These are phyloP conservation scores for Hemichromis elongatus DNA, from an alignment of 2,113 vertebrate genomes.

Conservation along the genomic window DNA sequence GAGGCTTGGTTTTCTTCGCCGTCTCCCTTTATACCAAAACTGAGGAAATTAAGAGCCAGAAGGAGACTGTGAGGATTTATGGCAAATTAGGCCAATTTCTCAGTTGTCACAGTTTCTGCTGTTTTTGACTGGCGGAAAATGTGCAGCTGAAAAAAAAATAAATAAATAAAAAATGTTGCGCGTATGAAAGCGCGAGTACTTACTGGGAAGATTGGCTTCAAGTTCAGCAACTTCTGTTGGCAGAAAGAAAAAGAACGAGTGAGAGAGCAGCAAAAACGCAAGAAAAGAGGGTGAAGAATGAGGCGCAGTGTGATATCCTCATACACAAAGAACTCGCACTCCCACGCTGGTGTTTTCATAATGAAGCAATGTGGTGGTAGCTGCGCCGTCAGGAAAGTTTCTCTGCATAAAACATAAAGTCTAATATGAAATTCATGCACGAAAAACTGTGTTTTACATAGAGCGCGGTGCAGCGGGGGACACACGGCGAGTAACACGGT, in stretches of 20 bases:
- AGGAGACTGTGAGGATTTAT: neutral
- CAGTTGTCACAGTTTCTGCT: neutral
- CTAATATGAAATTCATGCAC: neutral
- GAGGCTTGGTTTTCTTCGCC: neutral
- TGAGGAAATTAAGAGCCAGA: neutral
- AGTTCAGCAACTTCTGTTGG: conserved; percentile 95
- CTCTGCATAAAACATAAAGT: neutral
- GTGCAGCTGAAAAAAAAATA: neutral
- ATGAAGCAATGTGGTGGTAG: neutral
- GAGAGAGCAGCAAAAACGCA: neutral
- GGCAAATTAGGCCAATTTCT: neutral
- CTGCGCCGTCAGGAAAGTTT: neutral
- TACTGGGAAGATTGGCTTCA: conserved; percentile 95
- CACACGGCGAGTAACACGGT: neutral
- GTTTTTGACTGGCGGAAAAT: neutral
- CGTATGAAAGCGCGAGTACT: conserved; percentile 66
- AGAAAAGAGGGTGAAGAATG: too few species aligned
- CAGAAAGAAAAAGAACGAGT: conserved; percentile 13
- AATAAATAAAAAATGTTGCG: neutral
- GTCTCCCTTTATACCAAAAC: neutral
- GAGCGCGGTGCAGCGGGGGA: neutral
- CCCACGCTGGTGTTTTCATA: neutral
- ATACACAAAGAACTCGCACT: neutral
- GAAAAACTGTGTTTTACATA: neutral
- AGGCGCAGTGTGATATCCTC: neutral